Base-by-base conservation (phyloP, 1,140 invertebrate species). In the Rhopalosiphum padi region DNA sequence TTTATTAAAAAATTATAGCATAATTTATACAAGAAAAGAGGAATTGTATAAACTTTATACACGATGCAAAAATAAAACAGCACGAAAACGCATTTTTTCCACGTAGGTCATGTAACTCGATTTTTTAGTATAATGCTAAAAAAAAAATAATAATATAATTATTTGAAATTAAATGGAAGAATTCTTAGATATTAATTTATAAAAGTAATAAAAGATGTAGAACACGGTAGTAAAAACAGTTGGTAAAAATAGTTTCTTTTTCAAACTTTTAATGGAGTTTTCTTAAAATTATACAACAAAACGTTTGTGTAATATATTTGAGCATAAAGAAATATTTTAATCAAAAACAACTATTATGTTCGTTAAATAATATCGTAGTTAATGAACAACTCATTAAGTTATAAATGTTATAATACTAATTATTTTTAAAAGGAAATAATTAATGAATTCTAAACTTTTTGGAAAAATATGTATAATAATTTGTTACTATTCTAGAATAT, bases 211-310 rank as follows among this genome's bases (percentile, higher is more conserved):
- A 94, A 91, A 90, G 41, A 46, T 83, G 30, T 35, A 30, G 41
- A 48, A 77, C 37, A 25, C n/a, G 4, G 53, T 77, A 92, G 41
- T 77, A 83, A 77, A 92, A 68, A 46, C 23, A 46, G 46, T 43
- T n/a, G 25, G 53, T 77, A 51, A 68, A 83, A 68, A 92, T 51
- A 43, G 37, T 92, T 68, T 92, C 35, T 46, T 83, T 83, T 83
- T 68, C n/a, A 92, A 92, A 48, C 43, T 92, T 92, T 83, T 48
- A 92, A 68, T 77, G 91, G 35, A 41, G 68, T 92, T 92, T 48
- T 68, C 30, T 86, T 46, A 43, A n/a, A 46, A n/a, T 86, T 86
- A 86, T 85, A 43, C 37, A 30, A 43, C 85, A 86, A n/a, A 86
- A 46, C 85, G 37, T 86, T 43, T 85, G 83, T 46, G 30, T 30